Evolutionary conservation across 2,113 vertebrate genomes (phyloP).

Genomic region (Aleadryas rufinucha): DNA sequence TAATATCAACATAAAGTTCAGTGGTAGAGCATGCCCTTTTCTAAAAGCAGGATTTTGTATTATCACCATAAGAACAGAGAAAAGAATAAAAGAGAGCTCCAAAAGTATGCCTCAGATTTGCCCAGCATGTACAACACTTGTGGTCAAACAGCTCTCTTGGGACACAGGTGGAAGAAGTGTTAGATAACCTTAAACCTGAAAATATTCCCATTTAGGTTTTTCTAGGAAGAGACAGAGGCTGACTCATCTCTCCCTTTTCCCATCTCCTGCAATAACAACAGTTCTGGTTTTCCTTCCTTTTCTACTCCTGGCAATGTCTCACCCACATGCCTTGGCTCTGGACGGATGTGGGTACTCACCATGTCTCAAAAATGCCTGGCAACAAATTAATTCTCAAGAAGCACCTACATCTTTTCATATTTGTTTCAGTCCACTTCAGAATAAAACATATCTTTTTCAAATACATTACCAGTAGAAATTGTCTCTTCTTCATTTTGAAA

Average conservation of each 20-base stretch:
- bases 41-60: background rate
- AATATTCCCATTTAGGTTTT: background rate
- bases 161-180: background rate
- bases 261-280: background rate
- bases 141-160: background rate
- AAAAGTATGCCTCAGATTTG: background rate
- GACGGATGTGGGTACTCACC: background rate
- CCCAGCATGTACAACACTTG: background rate
- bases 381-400: background rate
- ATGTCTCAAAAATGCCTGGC: background rate
- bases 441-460: background rate
- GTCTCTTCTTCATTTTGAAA: background rate
- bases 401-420: background rate
- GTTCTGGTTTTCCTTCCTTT: background rate
- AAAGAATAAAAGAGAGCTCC: background rate
- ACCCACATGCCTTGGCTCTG: background rate
- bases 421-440: background rate
- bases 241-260: background rate
- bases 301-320: accelerated
- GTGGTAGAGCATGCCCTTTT: background rate
- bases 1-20: background rate
- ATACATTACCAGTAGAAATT: background rate
- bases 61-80: background rate
- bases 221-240: background rate
- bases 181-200: background rate